These are phyloP conservation scores for Spheniscus humboldti DNA, from an alignment of 2,797 vertebrate species.

Conservation along the genomic window DNA sequence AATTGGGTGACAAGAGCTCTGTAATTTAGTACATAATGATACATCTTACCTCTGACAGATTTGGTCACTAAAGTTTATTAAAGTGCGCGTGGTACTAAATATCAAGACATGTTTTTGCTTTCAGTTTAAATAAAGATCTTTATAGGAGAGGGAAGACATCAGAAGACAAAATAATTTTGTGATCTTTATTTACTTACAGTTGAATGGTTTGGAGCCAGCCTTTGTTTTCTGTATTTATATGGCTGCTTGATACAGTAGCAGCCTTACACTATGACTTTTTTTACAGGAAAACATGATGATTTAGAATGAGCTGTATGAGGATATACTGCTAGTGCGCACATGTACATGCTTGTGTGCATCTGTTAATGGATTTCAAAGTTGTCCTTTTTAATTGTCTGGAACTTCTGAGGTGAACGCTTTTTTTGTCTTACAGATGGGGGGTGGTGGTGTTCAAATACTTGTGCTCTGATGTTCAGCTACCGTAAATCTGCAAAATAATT, in stretches of 20 bases:
- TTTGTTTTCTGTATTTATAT: not conserved
- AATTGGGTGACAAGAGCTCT: not conserved
- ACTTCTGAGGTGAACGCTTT: not conserved
- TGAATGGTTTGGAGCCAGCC: not conserved
- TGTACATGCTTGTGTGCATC: fast-evolving
- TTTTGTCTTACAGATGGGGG: not conserved
- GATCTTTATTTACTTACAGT: not conserved
- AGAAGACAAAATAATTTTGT: not conserved
- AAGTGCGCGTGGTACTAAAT: not conserved
- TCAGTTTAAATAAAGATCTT: not conserved
- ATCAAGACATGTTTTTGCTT: not conserved
- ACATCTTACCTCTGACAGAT: not conserved
- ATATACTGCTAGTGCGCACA: fast-evolving
- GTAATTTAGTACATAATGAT: not conserved
- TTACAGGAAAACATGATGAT: not conserved
- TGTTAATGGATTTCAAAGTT: not conserved
- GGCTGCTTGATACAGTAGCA: not conserved
- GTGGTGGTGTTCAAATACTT: not conserved
- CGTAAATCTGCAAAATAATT: not conserved
- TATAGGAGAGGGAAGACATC: not conserved
- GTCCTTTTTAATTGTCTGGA: not conserved
- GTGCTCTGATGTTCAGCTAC: not conserved
- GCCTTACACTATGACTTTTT: not conserved
- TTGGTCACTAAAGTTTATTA: not conserved
- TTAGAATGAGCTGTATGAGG: not conserved